Evolutionary conservation across 2,888 invertebrate species (phyloP).

Genomic region (Trisateles emortualis): DNA sequence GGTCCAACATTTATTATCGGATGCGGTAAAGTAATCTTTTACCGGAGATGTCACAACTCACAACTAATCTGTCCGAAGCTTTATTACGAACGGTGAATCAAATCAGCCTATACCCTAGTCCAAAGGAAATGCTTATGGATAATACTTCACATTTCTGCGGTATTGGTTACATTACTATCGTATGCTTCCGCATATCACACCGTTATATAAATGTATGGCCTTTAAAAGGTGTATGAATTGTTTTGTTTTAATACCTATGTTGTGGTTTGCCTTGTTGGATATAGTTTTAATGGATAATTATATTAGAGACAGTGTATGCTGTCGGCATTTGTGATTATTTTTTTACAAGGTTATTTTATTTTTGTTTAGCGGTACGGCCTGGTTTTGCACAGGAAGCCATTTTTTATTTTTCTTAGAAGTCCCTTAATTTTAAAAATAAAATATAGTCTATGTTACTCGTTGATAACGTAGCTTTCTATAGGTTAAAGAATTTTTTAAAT

Average conservation of each 20-base stretch:
- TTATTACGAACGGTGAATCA: neutral
- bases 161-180: conserved; percentile 25
- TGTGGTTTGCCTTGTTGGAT: neutral
- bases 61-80: neutral
- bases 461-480: no score
- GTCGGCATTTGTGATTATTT: no score
- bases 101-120: neutral
- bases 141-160: conserved; percentile 43
- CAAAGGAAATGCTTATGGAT: conserved; percentile 32
- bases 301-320: no score
- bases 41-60: conserved; percentile 1
- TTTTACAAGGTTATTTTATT: no score
- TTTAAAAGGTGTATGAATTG: conserved; percentile 1
- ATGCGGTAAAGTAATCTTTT: neutral
- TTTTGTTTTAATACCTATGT: neutral
- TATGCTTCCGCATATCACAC: conserved; percentile 30
- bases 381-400: no score
- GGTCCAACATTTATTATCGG: neutral
- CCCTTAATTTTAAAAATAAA: no score
- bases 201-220: conserved; percentile 16
- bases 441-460: no score
- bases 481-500: no score
- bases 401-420: no score
- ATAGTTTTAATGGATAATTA: no score
- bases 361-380: no score